phyloP scores from a whole-genome alignment of 2,888 invertebrate genomes.

The Mythimna albipuncta region DNA sequence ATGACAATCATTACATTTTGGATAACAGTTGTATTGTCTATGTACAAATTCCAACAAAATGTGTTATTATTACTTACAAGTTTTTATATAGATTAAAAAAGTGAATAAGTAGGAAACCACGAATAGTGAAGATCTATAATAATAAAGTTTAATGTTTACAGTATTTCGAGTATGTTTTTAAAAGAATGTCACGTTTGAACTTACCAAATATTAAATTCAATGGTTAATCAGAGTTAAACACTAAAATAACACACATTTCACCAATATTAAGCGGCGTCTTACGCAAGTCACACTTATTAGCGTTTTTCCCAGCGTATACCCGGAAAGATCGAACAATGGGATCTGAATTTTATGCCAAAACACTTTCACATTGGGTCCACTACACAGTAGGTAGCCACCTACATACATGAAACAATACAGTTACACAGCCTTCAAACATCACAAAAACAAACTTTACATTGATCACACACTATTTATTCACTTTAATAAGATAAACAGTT shows the following conservation, averaged over 20 bases:
- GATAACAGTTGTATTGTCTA: neutral
- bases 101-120: neutral
- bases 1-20: neutral
- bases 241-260: constrained; percentile 73
- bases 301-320: constrained; percentile 83
- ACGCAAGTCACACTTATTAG: constrained; percentile 76
- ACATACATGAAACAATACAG: constrained; percentile 89
- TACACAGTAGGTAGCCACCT: constrained; percentile 85
- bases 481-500: constrained; percentile 54
- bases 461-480: constrained; percentile 52
- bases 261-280: constrained; percentile 70
- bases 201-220: constrained; percentile 68
- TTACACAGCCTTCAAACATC: constrained; percentile 77
- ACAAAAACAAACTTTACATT: constrained; percentile 68
- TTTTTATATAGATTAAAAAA: neutral
- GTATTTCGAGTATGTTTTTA: constrained; percentile 22
- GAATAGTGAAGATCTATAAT: neutral
- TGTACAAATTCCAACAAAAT: neutral
- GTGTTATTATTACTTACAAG: neutral
- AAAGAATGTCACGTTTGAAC: constrained; percentile 42
- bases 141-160: constrained; percentile 28
- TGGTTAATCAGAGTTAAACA: constrained; percentile 43
- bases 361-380: constrained; percentile 88
- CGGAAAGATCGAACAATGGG: constrained; percentile 88
- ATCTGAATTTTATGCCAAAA: constrained; percentile 89